These are phyloP conservation scores for Cephus pygmeus DNA, from an alignment of 2,888 invertebrate species.

Conservation along the genomic window DNA sequence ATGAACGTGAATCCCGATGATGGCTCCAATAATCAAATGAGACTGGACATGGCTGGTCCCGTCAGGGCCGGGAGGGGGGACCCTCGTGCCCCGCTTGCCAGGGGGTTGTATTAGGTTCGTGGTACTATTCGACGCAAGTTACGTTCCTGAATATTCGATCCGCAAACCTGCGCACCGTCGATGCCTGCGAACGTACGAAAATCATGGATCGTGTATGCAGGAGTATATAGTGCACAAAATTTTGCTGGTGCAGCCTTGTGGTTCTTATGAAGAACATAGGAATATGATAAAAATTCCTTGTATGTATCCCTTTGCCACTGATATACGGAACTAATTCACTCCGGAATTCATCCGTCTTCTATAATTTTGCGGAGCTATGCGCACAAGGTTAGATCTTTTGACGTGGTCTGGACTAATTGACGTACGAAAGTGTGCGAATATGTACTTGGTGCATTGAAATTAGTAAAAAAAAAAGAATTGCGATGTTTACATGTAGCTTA, in stretches of 20 bases:
- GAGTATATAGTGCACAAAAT: neutral
- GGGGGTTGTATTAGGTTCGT: conserved; percentile 25
- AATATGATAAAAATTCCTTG: neutral
- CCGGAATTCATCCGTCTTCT: too few species aligned
- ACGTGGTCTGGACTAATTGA: too few species aligned
- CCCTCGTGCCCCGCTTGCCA: neutral
- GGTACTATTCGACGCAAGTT: conserved; percentile 11
- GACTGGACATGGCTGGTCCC: conserved; percentile 14
- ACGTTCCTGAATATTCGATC: conserved; percentile 22
- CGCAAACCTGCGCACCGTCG: conserved; percentile 12
- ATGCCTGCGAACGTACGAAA: neutral
- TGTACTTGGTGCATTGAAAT: too few species aligned
- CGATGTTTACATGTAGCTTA: too few species aligned
- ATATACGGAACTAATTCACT: too few species aligned
- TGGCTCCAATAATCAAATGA: conserved; percentile 46
- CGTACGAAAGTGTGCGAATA: too few species aligned
- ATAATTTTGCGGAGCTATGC: too few species aligned
- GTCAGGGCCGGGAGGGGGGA: conserved; percentile 6
- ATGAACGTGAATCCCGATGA: conserved; percentile 31
- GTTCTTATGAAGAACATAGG: neutral
- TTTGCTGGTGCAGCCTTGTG: neutral
- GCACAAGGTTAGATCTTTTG: too few species aligned
- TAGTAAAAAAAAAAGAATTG: too few species aligned
- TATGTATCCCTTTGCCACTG: too few species aligned
- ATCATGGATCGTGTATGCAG: neutral